Base-by-base conservation (phyloP, 2,113 vertebrate genomes). In the Hiodon alosoides region DNA sequence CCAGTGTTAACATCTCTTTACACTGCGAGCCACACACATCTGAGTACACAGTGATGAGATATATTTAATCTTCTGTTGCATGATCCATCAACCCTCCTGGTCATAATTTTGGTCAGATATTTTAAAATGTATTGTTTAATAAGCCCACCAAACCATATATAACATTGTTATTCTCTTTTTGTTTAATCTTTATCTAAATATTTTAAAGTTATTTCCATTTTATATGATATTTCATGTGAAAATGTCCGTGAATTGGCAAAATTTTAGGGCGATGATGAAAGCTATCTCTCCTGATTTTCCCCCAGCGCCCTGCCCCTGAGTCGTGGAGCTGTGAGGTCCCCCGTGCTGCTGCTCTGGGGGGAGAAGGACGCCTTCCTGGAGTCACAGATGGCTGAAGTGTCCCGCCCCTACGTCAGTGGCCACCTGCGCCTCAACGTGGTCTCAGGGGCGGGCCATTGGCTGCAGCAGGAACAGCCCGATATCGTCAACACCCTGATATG, bases 401-500 rank as follows among this genome's bases (percentile, higher is more conserved):
- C 96, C 79, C 92, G 95, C 60, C 89, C 94, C 75, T 96, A 97
- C 82, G 94, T 98, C 83, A 92, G 93, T 84, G 98, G 95, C 80
- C 94, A 95, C 78, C 97, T 99, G 87, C 93, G 95, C 79, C 92
- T 98, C 77, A 97, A 95, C 82, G 92, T 98, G 84, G 93, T 99
- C 79, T 97, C 96, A 11, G 94, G 95, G 73, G 95, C 95, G 75
- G 97, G 97, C 68, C 97, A 99, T 46, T 98, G 97, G 96, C 94
- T 99, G 83, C 97, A 99, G 86, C 95, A 99, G 88, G 96, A 99
- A 88, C 96, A 98, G 87, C 96, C 97, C 4, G 94, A 99, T 69
- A 94, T 96, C 61, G 96, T 99, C 69, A 99, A 99, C 89, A 96
- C 94, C 79, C 89, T 99, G 87, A 98, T 98, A 89, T 98, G 97